phyloP scores from a whole-genome alignment of 2,113 vertebrate species.

The Podilymbus podiceps region DNA sequence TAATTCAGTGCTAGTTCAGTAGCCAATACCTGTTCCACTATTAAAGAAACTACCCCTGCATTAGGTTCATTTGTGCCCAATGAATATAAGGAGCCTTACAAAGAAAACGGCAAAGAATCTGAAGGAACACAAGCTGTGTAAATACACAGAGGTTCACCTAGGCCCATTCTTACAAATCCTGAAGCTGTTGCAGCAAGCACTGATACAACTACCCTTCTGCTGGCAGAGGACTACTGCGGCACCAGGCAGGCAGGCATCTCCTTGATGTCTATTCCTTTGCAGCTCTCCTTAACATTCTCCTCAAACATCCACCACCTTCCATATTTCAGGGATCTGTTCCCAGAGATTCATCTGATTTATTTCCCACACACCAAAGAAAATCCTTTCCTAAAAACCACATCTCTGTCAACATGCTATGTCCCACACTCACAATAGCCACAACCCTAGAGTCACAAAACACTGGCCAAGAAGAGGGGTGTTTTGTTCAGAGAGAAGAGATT shows the following conservation, averaged over 20 bases:
- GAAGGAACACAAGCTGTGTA: background rate
- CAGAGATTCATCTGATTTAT: background rate
- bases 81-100: background rate
- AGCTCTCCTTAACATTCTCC: background rate
- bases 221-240: background rate
- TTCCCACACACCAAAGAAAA: background rate
- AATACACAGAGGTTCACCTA: background rate
- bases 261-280: background rate
- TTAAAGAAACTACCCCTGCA: background rate
- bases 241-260: background rate
- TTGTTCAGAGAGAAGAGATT: background rate
- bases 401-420: background rate
- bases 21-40: background rate
- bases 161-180: background rate
- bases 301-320: background rate
- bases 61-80: background rate
- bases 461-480: background rate
- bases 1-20: background rate
- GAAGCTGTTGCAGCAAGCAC: background rate
- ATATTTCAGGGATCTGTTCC: background rate
- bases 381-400: background rate
- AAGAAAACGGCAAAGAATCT: background rate
- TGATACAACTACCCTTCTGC: no score
- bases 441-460: background rate
- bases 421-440: rapidly evolving